Base-by-base conservation (phyloP, 2,113 vertebrate species). In the Hippoglossus stenolepis region DNA sequence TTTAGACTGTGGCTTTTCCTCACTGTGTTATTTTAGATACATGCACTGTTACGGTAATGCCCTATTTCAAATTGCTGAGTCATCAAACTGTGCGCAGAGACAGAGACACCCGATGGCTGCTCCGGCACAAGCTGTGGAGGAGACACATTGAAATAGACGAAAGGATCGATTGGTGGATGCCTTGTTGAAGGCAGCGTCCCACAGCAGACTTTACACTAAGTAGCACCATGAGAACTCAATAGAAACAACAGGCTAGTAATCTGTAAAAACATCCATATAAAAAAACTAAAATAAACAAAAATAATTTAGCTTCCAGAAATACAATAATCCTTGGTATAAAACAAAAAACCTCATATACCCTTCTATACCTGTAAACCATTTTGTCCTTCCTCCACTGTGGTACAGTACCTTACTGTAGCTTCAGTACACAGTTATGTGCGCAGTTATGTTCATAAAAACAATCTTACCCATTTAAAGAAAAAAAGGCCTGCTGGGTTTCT, bases 161-260 rank as follows among this genome's bases (percentile, higher is more conserved):
- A 40, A 31, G 59, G 24, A 26, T 6, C 23, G 49, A 61, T 45
- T 77, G 65, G 43, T 58, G 53, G 70, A 70, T 24, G 81, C 65
- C 63, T 76, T 43, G 61, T 45, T 54, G 10, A 62, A 72, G 35
- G 70, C 71, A 45, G 65, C n/a, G 9, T 51, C 53, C 82, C 62
- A 60, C 66, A 78, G 56, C 63, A 65, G 67, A 77, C 73, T 57
- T 70, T 61, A 64, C 54, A 64, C 43, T 60, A 63, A 73, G 70
- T 88, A 93, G 90, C 93, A 93, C 91, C 91, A 88, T 80, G 45
- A 76, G 47, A 76, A 86, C 66, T 35, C 59, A 74, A 76, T 28
- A 79, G 63, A 82, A 66, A 78, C 14, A 73, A 23, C 20, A 0
- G 4, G 21, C 64, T 73, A 65, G 58, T 58, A 73, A 67, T 83